These are phyloP conservation scores for Bos taurus DNA, from an alignment of 2,113 vertebrate genomes.

Conservation along the genomic window DNA sequence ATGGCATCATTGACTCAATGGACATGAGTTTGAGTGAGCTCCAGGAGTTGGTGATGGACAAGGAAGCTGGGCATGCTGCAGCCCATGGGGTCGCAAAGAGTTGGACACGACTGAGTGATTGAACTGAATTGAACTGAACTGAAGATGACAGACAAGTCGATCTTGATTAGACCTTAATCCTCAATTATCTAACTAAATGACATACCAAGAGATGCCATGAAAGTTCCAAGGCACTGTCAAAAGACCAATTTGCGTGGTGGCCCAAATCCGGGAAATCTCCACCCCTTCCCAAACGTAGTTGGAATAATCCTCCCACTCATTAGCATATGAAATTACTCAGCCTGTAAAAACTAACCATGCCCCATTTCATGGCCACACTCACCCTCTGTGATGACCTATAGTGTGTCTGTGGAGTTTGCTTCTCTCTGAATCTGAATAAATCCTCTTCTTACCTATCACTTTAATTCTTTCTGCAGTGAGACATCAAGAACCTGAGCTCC, in stretches of 20 bases:
- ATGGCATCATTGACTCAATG: background rate
- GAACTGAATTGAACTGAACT: background rate
- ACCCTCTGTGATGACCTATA: background rate
- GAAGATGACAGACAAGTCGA: background rate
- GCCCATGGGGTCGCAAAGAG: background rate
- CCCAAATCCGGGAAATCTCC: background rate
- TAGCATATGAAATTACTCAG: background rate
- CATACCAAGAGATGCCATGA: background rate
- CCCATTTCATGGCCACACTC: background rate
- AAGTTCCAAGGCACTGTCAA: background rate
- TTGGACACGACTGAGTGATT: fast-evolving
- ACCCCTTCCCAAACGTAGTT: background rate
- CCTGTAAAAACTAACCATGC: background rate
- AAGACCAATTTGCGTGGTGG: background rate
- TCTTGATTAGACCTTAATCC: background rate
- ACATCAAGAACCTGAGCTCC: background rate
- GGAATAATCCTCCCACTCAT: background rate
- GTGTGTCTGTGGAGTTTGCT: background rate
- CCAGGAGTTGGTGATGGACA: background rate
- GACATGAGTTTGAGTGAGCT: background rate
- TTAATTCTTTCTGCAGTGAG: background rate
- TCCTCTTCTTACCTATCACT: background rate
- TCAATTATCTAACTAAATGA: background rate
- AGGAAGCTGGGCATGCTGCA: background rate
- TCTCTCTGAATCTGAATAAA: background rate